A percentile compares a stretch with the other conserved stretches of the same genome.
Conservation (phyloP, 2,888 invertebrate genomes). For the Eutolmus rufibarbis region DNA sequence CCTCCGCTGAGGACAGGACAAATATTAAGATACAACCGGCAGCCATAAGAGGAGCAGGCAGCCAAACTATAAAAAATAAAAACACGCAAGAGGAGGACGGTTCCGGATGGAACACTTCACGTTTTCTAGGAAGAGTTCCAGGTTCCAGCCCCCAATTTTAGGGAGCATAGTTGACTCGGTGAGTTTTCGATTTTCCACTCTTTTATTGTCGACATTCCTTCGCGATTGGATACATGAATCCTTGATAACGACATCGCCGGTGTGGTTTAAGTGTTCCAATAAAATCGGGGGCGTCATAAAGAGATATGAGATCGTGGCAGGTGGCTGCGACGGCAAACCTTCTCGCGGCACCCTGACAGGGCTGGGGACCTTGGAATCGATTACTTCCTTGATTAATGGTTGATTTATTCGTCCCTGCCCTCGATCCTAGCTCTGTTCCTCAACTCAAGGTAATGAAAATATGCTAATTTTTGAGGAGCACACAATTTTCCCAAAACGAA, state of each 20-base stretch:
- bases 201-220: not conserved
- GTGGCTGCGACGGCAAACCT: not conserved
- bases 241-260: slow-evolving; percentile 10
- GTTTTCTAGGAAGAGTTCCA: not conserved
- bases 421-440: not conserved
- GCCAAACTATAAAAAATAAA: not conserved
- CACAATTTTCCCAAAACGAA: not conserved
- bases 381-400: not conserved
- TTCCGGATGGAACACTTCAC: not conserved
- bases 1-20: not conserved
- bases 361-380: not conserved
- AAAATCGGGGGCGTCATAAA: slow-evolving; percentile 3
- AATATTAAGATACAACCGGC: not conserved
- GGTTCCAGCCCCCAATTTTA: not conserved
- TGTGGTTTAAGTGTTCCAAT: slow-evolving; percentile 6
- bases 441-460: not conserved
- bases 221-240: slow-evolving; percentile 17
- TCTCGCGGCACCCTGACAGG: not conserved
- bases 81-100: not conserved
- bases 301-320: not conserved
- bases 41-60: not conserved
- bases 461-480: not conserved
- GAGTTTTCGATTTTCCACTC: not conserved
- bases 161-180: not conserved
- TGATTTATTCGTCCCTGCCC: not conserved